These are phyloP conservation scores for Papilio protenor DNA, from an alignment of 2,888 invertebrate species.

Conservation along the genomic window DNA sequence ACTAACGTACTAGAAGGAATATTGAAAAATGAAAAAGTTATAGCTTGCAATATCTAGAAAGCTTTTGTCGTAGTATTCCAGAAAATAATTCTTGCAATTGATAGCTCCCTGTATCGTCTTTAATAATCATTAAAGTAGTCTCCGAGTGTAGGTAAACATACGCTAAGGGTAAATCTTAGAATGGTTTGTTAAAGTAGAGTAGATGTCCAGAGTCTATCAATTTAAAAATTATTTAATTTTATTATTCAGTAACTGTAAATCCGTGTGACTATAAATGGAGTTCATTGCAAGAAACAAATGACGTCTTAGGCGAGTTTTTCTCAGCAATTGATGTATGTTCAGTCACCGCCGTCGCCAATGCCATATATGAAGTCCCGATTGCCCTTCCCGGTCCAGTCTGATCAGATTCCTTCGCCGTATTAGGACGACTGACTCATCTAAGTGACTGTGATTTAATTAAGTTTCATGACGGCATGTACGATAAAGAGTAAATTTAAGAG, in stretches of 20 bases:
- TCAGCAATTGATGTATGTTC: slow-evolving; percentile 11
- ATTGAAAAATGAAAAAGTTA: not conserved
- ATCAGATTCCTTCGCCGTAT: slow-evolving; percentile 32
- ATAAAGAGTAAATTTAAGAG: not conserved
- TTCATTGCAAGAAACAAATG: not conserved
- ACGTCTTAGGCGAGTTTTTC: slow-evolving; percentile 26
- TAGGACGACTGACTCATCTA: not conserved
- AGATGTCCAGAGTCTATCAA: not conserved
- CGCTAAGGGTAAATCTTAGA: too few species aligned
- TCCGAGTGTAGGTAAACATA: too few species aligned
- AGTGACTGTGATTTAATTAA: slow-evolving; percentile 11
- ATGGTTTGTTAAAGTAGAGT: too few species aligned
- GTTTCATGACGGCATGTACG: not conserved
- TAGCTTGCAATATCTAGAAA: not conserved
- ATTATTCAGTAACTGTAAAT: not conserved
- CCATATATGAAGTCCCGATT: slow-evolving; percentile 23
- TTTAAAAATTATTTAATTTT: not conserved
- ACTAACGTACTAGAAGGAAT: not conserved
- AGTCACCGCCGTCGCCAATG: slow-evolving; percentile 25
- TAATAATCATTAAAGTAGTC: too few species aligned
- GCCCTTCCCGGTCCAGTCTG: slow-evolving; percentile 23
- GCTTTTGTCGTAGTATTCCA: too few species aligned
- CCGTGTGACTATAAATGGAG: slow-evolving; percentile 1
- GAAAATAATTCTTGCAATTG: too few species aligned
- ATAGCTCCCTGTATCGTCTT: too few species aligned